Evolutionary conservation across 37 sponge, comb jelly and placozoan genomes (phyloP).

Genomic region (Beroe forskalii): DNA sequence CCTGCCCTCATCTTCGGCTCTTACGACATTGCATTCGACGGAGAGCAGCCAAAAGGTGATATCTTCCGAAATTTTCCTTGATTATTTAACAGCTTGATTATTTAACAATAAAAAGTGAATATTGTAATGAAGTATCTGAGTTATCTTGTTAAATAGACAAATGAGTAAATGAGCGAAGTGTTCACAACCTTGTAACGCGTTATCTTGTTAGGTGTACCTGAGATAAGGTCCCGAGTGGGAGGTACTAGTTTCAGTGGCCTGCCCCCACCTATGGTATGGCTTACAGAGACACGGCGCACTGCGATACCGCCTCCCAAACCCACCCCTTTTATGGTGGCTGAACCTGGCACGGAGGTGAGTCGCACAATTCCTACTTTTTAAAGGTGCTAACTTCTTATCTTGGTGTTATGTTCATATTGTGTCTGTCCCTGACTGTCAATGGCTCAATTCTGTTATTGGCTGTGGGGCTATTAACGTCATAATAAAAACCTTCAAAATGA

Average conservation of each 20-base stretch:
- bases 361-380: neutral
- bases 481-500: too few relatives aligned
- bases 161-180: too few relatives aligned
- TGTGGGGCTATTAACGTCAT: too few relatives aligned
- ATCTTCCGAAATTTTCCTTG: neutral
- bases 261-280: constrained; percentile 58
- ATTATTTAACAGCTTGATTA: neutral
- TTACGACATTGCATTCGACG: constrained; percentile 40
- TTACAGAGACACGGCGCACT: constrained; percentile 32
- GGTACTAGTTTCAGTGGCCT: constrained; percentile 60
- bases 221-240: constrained; percentile 34
- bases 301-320: constrained; percentile 61
- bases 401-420: too few relatives aligned
- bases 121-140: too few relatives aligned
- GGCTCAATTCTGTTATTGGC: too few relatives aligned
- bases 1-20: constrained; percentile 57
- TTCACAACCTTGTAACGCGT: too few relatives aligned
- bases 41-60: constrained; percentile 38
- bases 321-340: constrained; percentile 24
- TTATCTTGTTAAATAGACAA: too few relatives aligned
- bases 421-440: too few relatives aligned
- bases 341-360: neutral
- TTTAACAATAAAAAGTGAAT: neutral
- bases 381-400: too few relatives aligned
- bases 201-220: constrained; percentile 24